Evolutionary conservation across 2,113 vertebrate species (phyloP).

Genomic region (Saguinus midas): DNA sequence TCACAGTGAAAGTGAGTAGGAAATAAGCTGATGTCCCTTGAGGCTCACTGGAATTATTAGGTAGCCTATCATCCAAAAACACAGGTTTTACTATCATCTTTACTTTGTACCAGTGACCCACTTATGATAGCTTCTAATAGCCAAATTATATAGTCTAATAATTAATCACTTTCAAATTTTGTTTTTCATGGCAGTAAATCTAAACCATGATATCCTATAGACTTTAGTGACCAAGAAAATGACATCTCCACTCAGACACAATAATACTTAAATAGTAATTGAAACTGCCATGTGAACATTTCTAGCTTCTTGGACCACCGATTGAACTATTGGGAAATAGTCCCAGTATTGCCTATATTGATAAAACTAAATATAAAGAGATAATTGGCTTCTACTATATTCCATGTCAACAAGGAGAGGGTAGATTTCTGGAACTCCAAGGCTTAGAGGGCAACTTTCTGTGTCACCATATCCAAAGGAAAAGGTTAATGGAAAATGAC

Average conservation of each 20-base stretch:
- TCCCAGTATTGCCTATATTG: not conserved
- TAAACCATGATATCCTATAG: not conserved
- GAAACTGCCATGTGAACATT: not conserved
- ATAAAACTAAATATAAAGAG: not conserved
- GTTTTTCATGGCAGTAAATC: slow-evolving; percentile 18
- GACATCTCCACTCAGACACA: not conserved
- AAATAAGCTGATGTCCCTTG: not conserved
- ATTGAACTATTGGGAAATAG: not conserved
- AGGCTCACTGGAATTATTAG: not conserved
- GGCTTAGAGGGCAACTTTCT: not conserved
- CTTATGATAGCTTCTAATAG: not conserved
- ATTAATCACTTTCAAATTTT: slow-evolving; percentile 38
- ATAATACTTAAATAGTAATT: not conserved
- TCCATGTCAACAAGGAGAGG: not conserved
- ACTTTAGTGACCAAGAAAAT: slow-evolving; percentile 13
- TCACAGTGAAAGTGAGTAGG: not conserved
- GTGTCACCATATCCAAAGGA: not conserved
- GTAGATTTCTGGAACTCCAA: not conserved
- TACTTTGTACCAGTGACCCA: not conserved
- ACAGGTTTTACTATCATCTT: not conserved
- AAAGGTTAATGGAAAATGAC: not conserved
- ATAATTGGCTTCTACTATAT: not conserved
- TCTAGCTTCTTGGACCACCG: not conserved
- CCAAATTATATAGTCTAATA: not conserved
- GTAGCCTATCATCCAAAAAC: not conserved